Conservation (phyloP, 2,797 vertebrate genomes). For the Syngnathus acus region DNA sequence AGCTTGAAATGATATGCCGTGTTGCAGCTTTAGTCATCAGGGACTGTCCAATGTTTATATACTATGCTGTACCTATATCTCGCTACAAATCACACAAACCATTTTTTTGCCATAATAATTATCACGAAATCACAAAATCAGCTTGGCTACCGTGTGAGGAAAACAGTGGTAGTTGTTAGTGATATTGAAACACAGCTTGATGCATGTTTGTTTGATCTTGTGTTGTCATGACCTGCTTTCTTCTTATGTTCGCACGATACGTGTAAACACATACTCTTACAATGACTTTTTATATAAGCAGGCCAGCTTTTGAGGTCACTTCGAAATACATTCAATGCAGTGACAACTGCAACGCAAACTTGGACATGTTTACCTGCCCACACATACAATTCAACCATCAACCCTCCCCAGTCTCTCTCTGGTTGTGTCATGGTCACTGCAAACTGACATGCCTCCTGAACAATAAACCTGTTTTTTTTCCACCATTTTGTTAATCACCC, state of each 20-base stretch:
- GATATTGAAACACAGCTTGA: not conserved
- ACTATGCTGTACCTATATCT: no score
- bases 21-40: no score
- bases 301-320: constrained; percentile 25
- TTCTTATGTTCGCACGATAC: not conserved
- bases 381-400: constrained; percentile 33
- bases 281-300: constrained; percentile 12
- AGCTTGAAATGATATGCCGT: no score
- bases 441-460: constrained; percentile 55
- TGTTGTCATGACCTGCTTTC: not conserved
- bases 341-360: constrained; percentile 13
- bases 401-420: constrained; percentile 38
- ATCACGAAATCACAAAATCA: not conserved
- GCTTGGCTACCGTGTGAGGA: not conserved
- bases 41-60: no score
- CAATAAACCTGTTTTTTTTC: constrained; percentile 60
- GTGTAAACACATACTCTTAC: not conserved
- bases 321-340: constrained; percentile 26
- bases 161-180: no score
- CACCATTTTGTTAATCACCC: constrained; percentile 66
- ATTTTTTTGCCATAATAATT: not conserved
- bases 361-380: constrained; percentile 34
- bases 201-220: not conserved
- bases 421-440: constrained; percentile 63
- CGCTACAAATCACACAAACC: not conserved